These are phyloP conservation scores for Gorsachius magnificus DNA, from an alignment of 2,797 vertebrate species.

Conservation along the genomic window DNA sequence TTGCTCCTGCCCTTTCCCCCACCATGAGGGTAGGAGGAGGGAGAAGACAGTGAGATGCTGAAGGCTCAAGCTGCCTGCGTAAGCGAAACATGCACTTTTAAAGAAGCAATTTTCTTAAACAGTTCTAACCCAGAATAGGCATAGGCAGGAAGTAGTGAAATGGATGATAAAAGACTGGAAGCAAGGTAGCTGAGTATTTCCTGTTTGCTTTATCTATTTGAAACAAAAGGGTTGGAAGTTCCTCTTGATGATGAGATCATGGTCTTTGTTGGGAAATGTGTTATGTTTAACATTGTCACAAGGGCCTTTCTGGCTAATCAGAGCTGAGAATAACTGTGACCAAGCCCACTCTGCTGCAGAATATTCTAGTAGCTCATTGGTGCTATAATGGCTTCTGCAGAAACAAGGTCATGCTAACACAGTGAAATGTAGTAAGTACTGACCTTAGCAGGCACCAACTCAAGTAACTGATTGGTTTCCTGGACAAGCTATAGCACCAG, in stretches of 20 bases:
- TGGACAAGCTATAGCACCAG: background rate
- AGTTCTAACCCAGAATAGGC: background rate
- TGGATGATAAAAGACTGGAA: background rate
- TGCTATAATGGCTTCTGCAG: background rate
- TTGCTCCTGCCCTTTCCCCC: background rate
- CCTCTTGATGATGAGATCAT: background rate
- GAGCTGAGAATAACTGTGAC: background rate
- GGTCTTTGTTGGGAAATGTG: background rate
- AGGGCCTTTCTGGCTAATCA: background rate
- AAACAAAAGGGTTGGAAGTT: constrained; percentile 8
- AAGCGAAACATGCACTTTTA: background rate
- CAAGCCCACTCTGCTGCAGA: background rate
- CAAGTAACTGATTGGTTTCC: background rate
- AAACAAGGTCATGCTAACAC: background rate
- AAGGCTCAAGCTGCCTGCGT: background rate
- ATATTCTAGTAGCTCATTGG: background rate
- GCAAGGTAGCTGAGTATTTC: background rate
- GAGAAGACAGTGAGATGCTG: background rate
- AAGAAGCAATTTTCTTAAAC: background rate
- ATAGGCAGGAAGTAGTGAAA: background rate
- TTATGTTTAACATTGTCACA: background rate
- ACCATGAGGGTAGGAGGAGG: background rate
- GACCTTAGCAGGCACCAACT: background rate
- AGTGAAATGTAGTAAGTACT: background rate
- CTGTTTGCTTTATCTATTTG: background rate